These are phyloP conservation scores for Chalcis sispes DNA, from an alignment of 2,888 invertebrate genomes.

Conservation along the genomic window DNA sequence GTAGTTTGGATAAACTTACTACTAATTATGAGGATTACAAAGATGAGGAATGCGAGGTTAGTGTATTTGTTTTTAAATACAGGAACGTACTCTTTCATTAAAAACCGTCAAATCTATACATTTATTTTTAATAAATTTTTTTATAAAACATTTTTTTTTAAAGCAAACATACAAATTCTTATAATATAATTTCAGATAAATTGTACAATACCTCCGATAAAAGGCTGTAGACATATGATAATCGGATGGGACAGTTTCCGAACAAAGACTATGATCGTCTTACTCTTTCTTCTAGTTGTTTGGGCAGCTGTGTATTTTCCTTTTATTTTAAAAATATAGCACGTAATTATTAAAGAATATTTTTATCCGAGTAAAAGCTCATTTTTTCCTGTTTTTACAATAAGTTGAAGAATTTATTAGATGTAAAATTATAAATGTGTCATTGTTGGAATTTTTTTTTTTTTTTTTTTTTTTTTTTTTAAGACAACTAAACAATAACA, in stretches of 20 bases:
- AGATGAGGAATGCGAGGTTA: constrained; percentile 62
- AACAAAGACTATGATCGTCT: constrained; percentile 72
- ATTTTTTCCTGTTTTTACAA: too few species aligned
- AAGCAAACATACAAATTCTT: neutral
- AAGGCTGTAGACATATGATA: constrained; percentile 66
- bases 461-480: neutral
- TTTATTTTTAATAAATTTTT: neutral
- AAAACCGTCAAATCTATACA: too few species aligned
- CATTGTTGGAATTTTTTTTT: neutral
- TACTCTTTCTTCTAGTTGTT: constrained; percentile 73
- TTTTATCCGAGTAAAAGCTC: too few species aligned
- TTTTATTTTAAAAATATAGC: constrained; percentile 15
- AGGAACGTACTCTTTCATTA: too few species aligned
- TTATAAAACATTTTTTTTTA: neutral
- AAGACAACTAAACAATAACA: neutral
- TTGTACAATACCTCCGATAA: constrained; percentile 59
- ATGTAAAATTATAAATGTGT: neutral
- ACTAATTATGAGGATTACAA: constrained; percentile 54
- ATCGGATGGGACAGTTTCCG: constrained; percentile 77
- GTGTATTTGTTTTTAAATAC: constrained; percentile 4
- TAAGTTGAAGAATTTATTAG: neutral
- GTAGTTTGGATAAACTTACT: constrained; percentile 59
- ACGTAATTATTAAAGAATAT: too few species aligned
- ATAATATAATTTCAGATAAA: constrained; percentile 20
- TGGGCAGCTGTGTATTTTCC: constrained; percentile 78